Evolutionary conservation across 37 sponge, comb jelly and placozoan genomes (phyloP), one percentile per base, ranked within the genome.

Genomic region (Geodia barretti): DNA sequence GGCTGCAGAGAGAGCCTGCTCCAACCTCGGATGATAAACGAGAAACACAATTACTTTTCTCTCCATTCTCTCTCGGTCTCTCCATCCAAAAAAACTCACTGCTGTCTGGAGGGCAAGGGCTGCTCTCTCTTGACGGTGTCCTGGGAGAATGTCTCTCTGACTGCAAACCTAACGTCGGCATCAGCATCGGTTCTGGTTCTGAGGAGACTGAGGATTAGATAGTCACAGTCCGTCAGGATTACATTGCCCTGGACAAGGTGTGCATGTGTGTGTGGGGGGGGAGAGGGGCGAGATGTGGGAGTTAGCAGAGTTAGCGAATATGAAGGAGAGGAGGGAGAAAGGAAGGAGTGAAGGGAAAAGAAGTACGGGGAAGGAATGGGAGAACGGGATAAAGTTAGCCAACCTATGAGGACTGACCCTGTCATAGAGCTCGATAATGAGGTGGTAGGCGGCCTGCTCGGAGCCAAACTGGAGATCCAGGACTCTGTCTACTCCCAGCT

Each of bases 351-450:
- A 35, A 70, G 4, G 65, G 30, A 68, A 30, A 68, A 58, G 11
- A 58, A 21, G 11, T 58, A 11, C 11, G 19, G 11, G 60, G 60
- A 59, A 19, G 11, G 60, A 59, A 19, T 59, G 19, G 19, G 19
- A 11, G 19, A 11, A 59, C 19, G 19, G 19, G 19, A 11, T 21
- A 59, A 59, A 19, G 19, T 19, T 25, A 14, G 9, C 28, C 21
- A 25, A 14, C 20, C 21, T 17, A 59, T 63, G 36, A 7, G 25
- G n/a, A 41, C 85, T 89, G 31, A 95, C 98, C 76, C 93, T 87
- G 64, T 96, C 97, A 83, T 98, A 98, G 9, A 98, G 84, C 76
- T 98, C 99, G 40, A 98, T 73, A 25, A 98, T 89, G 66, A 98
- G 76, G 73, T 98, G 99, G 62, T 94, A 92, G 40, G 93, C 84